Evolutionary conservation across 1,140 invertebrate species (phyloP).

Genomic region (Euschistus heros): DNA sequence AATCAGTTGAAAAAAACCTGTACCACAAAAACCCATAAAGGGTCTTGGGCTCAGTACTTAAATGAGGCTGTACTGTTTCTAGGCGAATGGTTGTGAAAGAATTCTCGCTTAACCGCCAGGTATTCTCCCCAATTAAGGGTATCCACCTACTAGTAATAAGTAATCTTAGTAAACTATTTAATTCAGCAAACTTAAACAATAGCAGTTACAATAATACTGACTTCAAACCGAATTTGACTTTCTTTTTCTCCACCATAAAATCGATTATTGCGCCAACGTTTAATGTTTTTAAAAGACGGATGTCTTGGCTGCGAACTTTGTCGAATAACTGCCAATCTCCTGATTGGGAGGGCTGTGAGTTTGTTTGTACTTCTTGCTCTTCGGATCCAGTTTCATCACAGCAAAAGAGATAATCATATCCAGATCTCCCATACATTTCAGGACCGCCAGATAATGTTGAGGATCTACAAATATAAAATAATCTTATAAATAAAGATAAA

Average conservation of each 20-base stretch:
- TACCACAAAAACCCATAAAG: no score
- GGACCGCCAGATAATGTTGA: conserved; percentile 57
- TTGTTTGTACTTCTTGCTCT: conserved; percentile 31
- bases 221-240: conserved; percentile 75
- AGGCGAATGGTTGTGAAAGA: no score
- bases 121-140: no score
- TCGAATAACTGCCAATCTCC: conserved; percentile 51
- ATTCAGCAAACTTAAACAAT: no score
- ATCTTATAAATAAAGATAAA: neutral
- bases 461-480: conserved; percentile 38
- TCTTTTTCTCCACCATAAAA: conserved; percentile 82
- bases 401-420: conserved; percentile 45
- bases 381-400: conserved; percentile 33
- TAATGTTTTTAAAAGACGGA: conserved; percentile 57
- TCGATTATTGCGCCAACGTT: conserved; percentile 69
- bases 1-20: no score
- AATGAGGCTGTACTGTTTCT: no score
- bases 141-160: no score
- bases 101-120: no score
- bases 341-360: conserved; percentile 29
- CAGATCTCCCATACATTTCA: conserved; percentile 60
- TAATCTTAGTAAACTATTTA: no score
- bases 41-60: no score
- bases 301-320: conserved; percentile 58
- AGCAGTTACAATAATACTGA: conserved; percentile 39